Conservation (phyloP, 2,888 invertebrate species). For the Brenthis daphne region DNA sequence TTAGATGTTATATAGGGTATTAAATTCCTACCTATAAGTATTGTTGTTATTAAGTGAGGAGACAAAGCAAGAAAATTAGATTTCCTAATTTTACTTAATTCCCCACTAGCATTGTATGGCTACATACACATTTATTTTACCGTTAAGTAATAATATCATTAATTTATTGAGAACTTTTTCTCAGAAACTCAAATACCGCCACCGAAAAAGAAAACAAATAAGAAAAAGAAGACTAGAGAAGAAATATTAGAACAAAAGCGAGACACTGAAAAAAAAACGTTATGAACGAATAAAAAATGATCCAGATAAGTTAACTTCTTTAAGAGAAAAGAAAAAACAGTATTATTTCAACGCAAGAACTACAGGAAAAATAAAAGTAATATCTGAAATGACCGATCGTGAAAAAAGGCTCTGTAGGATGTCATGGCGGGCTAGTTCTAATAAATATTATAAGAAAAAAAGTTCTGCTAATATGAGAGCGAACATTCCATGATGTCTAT, state of each 20-base stretch:
- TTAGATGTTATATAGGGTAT: neutral
- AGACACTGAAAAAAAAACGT: slow-evolving; percentile 8
- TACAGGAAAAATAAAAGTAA: neutral
- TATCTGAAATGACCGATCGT: slow-evolving; percentile 1
- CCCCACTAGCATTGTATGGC: neutral
- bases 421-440: neutral
- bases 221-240: slow-evolving; percentile 3
- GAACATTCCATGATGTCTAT: too few species aligned
- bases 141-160: neutral
- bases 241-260: slow-evolving; percentile 14
- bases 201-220: neutral
- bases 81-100: neutral
- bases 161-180: neutral
- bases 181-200: neutral
- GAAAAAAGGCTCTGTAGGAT: neutral
- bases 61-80: too few species aligned
- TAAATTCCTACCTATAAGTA: too few species aligned
- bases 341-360: neutral
- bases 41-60: too few species aligned
- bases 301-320: neutral
- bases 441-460: neutral
- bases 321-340: slow-evolving; percentile 4
- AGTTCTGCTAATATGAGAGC: too few species aligned
- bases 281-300: slow-evolving; percentile 21
- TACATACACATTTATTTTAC: too few species aligned